These are phyloP conservation scores for Spea hammondii DNA, from an alignment of 2,797 vertebrate genomes.

Conservation along the genomic window DNA sequence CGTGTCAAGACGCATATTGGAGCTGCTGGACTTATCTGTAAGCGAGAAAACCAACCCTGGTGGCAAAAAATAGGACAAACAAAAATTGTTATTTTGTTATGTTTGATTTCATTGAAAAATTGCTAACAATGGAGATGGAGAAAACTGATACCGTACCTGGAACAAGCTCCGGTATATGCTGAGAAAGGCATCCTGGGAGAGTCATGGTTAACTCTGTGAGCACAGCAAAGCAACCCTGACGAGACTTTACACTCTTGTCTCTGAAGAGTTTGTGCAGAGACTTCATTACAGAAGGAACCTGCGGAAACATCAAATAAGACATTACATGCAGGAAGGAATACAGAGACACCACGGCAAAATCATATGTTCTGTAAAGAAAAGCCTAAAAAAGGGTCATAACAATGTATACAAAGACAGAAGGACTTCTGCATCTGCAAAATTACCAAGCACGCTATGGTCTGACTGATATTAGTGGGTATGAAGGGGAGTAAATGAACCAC, in stretches of 20 bases:
- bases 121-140: background rate
- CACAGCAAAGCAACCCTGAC: conserved; percentile 88
- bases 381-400: background rate
- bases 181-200: conserved; percentile 80
- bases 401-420: background rate
- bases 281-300: conserved; percentile 86
- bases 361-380: background rate
- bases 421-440: background rate
- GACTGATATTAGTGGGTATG: no score
- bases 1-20: conserved; percentile 89
- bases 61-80: background rate
- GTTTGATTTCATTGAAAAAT: background rate
- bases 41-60: conserved; percentile 85
- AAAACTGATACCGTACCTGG: conserved; percentile 72
- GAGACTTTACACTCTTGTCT: conserved; percentile 82
- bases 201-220: conserved; percentile 81
- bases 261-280: conserved; percentile 86
- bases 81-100: background rate
- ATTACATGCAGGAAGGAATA: background rate
- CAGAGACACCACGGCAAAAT: background rate
- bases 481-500: no score
- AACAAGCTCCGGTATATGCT: conserved; percentile 80
- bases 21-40: conserved; percentile 82
- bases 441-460: no score
- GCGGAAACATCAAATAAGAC: background rate